phyloP scores from a whole-genome alignment of 1,140 invertebrate species.

The Sarcophaga peregrina region DNA sequence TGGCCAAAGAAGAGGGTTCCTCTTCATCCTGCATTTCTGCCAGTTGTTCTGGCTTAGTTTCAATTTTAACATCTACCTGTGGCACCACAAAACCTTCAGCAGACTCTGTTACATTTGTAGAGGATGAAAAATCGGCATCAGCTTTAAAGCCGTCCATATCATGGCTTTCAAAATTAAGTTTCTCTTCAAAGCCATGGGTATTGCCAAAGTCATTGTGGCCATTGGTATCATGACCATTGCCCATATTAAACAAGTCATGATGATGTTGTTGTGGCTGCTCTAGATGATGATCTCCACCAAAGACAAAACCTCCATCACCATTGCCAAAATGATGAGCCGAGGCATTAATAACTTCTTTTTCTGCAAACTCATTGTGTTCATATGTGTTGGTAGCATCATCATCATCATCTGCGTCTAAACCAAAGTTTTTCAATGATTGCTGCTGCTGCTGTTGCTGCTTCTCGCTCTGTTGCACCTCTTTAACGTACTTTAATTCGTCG shows the following conservation, averaged over 20 bases:
- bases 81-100: conserved; percentile 50
- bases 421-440: conserved; percentile 25
- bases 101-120: conserved; percentile 57
- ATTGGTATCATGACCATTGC: conserved; percentile 27
- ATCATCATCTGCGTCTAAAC: conserved; percentile 43
- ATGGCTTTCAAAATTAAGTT: conserved; percentile 48
- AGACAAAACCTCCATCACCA: conserved; percentile 49
- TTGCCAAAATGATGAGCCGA: conserved; percentile 44
- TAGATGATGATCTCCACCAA: conserved; percentile 28
- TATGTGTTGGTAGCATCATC: background rate
- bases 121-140: conserved; percentile 60
- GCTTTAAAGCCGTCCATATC: conserved; percentile 61
- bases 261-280: background rate
- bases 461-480: conserved; percentile 64
- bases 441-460: conserved; percentile 54
- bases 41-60: background rate
- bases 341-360: conserved; percentile 29
- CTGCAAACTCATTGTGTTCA: conserved; percentile 42
- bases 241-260: background rate
- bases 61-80: conserved; percentile 47
- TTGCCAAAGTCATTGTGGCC: conserved; percentile 37
- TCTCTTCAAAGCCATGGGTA: background rate
- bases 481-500: conserved; percentile 63
- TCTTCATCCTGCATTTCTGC: conserved; percentile 51
- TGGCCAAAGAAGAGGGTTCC: conserved; percentile 61